Evolutionary conservation across 2,888 invertebrate species (phyloP).

Genomic region (Ophraella communa): DNA sequence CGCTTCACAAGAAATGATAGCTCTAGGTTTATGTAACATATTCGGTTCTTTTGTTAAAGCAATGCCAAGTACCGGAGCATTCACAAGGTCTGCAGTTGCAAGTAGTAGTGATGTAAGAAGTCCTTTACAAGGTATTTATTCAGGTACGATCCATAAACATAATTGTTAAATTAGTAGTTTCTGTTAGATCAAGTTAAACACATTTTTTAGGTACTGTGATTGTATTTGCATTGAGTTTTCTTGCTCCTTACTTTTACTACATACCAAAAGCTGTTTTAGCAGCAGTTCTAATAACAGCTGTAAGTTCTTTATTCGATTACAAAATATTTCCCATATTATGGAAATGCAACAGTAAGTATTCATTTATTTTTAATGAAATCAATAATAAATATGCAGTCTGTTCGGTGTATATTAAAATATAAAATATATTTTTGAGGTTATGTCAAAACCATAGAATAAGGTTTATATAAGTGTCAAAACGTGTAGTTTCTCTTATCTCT

Average conservation of each 20-base stretch:
- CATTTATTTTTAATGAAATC: background rate
- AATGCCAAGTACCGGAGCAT: constrained; percentile 88
- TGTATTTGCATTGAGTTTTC: constrained; percentile 79
- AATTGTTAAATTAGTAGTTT: background rate
- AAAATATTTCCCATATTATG: constrained; percentile 63
- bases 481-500: too few species aligned
- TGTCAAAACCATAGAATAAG: too few species aligned
- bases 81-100: constrained; percentile 88
- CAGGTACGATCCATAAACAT: constrained; percentile 61
- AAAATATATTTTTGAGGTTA: too few species aligned
- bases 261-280: constrained; percentile 86
- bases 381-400: too few species aligned
- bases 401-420: too few species aligned
- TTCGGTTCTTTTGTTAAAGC: constrained; percentile 83
- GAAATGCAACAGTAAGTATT: constrained; percentile 62
- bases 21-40: constrained; percentile 71
- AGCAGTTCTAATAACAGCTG: constrained; percentile 88
- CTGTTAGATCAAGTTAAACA: background rate
- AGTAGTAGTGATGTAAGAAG: constrained; percentile 88
- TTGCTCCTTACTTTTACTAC: constrained; percentile 87
- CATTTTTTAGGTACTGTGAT: constrained; percentile 72
- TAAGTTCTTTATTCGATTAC: constrained; percentile 78
- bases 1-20: constrained; percentile 82
- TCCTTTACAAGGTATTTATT: constrained; percentile 80
- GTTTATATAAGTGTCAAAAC: too few species aligned